Evolutionary conservation across 2,888 invertebrate genomes (phyloP).

Genomic region (Melieria omissa): DNA sequence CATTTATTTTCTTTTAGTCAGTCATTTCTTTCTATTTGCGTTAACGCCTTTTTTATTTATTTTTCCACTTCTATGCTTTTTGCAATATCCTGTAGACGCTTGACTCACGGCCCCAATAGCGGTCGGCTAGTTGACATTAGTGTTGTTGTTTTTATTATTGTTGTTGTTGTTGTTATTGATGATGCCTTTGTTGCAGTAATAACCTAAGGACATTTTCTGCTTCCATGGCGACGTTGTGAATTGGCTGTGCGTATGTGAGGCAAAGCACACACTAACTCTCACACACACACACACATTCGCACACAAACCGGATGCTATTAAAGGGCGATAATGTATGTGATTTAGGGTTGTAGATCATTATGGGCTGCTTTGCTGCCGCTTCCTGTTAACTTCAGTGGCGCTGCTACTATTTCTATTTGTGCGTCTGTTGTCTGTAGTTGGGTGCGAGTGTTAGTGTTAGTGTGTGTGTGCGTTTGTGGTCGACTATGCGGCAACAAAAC

Average conservation of each 20-base stretch:
- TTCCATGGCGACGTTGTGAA: neutral
- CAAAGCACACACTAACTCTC: neutral
- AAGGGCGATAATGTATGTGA: slow-evolving; percentile 10
- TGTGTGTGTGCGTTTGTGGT: neutral
- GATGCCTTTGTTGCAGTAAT: neutral
- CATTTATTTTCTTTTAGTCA: neutral
- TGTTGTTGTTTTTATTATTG: neutral
- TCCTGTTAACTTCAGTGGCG: too few relatives aligned
- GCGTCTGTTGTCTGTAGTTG: neutral
- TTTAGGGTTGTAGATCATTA: slow-evolving; percentile 6
- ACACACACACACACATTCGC: neutral
- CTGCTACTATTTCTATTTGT: neutral
- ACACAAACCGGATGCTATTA: neutral
- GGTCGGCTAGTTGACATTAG: neutral
- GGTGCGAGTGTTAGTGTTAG: neutral
- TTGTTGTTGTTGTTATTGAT: neutral
- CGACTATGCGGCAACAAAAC: too few relatives aligned
- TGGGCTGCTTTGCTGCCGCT: neutral
- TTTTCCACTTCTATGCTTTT: too few relatives aligned
- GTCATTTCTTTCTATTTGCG: neutral
- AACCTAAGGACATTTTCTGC: neutral
- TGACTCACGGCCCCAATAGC: too few relatives aligned
- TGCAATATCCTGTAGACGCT: too few relatives aligned
- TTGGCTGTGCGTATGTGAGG: neutral
- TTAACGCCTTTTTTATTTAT: too few relatives aligned